These are phyloP conservation scores for Aphelocoma coerulescens DNA, from an alignment of 2,113 vertebrate species.

Conservation along the genomic window DNA sequence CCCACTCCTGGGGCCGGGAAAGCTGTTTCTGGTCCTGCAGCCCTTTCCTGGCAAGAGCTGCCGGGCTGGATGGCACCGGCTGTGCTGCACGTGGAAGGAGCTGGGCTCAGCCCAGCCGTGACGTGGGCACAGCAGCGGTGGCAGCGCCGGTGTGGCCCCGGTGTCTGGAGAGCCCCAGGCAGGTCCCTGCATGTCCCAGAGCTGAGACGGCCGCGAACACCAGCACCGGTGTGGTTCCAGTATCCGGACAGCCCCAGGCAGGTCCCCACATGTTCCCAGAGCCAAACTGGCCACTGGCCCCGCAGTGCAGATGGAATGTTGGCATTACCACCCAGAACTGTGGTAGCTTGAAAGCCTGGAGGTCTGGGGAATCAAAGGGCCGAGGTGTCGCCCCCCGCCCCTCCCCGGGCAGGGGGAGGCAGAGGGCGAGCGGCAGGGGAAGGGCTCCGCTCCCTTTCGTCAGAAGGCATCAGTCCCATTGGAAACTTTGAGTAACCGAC, in stretches of 20 bases:
- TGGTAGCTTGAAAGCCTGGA: rapidly evolving
- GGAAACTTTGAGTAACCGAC: constrained; percentile 20
- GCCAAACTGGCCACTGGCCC: rapidly evolving
- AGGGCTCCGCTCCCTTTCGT: neutral
- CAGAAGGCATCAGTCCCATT: neutral
- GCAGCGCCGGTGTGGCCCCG: rapidly evolving
- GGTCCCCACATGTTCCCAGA: rapidly evolving
- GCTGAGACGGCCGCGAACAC: rapidly evolving
- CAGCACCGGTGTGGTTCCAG: rapidly evolving
- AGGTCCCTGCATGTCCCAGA: rapidly evolving
- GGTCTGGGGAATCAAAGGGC: rapidly evolving
- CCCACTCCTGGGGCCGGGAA: rapidly evolving
- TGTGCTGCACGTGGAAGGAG: rapidly evolving
- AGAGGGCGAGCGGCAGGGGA: rapidly evolving
- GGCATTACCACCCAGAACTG: rapidly evolving
- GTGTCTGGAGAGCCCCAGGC: neutral
- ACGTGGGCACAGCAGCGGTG: rapidly evolving
- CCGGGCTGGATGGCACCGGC: rapidly evolving
- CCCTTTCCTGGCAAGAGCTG: neutral
- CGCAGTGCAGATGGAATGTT: rapidly evolving
- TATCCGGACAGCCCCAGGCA: rapidly evolving
- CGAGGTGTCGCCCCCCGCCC: neutral
- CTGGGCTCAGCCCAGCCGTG: neutral
- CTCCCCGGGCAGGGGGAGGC: neutral
- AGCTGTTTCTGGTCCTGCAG: neutral